Evolutionary conservation across 2,113 vertebrate species (phyloP).

Genomic region (Echinops telfairi): DNA sequence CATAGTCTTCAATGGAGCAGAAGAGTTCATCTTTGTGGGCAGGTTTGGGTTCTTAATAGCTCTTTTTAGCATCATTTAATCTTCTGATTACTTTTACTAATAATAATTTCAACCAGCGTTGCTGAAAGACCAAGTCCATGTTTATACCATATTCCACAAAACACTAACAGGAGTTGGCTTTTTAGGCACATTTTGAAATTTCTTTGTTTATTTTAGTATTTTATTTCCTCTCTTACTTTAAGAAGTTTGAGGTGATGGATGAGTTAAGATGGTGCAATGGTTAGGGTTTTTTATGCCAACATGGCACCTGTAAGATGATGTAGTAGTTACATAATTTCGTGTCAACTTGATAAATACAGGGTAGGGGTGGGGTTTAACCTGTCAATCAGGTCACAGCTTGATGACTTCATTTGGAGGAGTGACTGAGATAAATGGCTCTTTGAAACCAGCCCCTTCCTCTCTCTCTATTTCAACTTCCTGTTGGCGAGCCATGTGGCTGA

Average conservation of each 20-base stretch:
- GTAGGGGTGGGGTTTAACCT: no score
- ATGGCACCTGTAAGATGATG: no score
- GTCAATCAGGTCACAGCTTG: no score
- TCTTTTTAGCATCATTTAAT: neutral
- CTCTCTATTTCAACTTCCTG: no score
- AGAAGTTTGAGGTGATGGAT: neutral
- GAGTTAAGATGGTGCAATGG: neutral
- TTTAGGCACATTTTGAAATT: no score
- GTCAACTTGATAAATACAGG: no score
- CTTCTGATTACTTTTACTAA: neutral
- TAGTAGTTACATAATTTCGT: no score
- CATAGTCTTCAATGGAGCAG: neutral
- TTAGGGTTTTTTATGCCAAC: no score
- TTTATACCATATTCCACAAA: neutral
- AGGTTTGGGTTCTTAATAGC: neutral
- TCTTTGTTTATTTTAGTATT: neutral
- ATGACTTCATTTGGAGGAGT: no score
- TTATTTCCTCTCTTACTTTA: neutral
- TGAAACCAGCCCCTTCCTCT: no score
- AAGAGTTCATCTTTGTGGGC: accelerated
- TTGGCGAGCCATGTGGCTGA: no score
- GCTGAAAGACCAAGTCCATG: neutral
- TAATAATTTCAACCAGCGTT: neutral
- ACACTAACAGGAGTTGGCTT: neutral
- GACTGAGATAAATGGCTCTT: no score